Base-by-base conservation (phyloP, 2,797 vertebrate species). In the Sciurus carolinensis region DNA sequence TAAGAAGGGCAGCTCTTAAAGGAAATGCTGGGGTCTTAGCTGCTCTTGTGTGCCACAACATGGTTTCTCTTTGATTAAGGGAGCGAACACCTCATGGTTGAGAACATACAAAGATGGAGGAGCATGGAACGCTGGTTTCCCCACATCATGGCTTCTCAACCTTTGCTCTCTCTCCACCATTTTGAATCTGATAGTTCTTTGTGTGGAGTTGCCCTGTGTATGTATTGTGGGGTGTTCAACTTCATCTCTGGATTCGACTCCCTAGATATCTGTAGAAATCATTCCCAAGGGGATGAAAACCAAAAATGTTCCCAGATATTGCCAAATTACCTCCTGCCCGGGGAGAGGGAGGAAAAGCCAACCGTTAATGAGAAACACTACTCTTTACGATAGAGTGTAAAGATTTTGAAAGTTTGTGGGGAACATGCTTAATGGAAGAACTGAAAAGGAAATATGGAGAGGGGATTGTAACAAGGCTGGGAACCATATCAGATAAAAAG, bases 1-100 rank as follows among this genome's bases (percentile, higher is more conserved):
- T 84, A 67, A 87, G 88, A 94, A 92, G 89, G 89, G 83, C 69
- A 88, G 76, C 22, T 96, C 8, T 0, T 81, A 77, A 80, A 94
- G 50, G 71, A 71, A 54, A 67, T 39, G 42, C n/a, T 26, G 44
- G 80, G 88, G 7, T 86, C 62, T 87, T 20, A n/a, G 30, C 66
- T 28, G 33, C 59, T 75, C 2, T 57, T 72, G 2, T 62, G 26
- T 54, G 47, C 42, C 1, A 1, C 18, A 26, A 17, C 1, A 39
- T n/a, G 24, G 66, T 67, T 13, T 39, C 39, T 18, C 64, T 96
- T 94, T 26, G 22, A 5, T 86, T 24, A 84, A 77, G 12, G 57
- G n/a, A 47, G 44, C 26, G 57, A 54, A 50, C 12, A 0, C 42
- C 72, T 93, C 36, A 20, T 15, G 36, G 8, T 28, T 44, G 71